These are phyloP conservation scores for Acipenser oxyrinchus DNA, from an alignment of 2,797 vertebrate genomes.

Conservation along the genomic window DNA sequence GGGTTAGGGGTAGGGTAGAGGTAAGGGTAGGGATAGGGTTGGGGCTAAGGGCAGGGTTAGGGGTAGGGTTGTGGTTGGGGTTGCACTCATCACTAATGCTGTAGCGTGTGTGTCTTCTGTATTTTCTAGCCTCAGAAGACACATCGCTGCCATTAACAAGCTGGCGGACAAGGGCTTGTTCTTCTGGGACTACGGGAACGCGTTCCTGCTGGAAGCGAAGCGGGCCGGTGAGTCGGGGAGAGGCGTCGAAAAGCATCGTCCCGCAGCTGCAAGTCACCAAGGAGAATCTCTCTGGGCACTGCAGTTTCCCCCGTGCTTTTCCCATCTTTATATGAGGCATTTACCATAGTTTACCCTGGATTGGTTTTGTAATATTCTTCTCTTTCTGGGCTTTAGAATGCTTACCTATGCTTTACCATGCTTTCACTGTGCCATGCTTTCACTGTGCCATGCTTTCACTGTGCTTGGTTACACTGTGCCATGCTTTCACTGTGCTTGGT, in stretches of 20 bases:
- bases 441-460: no score
- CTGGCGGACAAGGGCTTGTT: constrained; percentile 82
- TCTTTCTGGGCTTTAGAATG: constrained; percentile 17
- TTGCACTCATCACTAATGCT: no score
- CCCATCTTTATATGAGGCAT: no score
- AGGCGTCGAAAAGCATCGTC: not conserved
- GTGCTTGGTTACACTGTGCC: no score
- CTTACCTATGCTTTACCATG: no score
- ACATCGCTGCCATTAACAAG: constrained; percentile 81
- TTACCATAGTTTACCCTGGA: not conserved
- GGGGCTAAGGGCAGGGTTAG: no score
- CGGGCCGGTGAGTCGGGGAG: constrained; percentile 71
- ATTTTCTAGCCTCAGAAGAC: constrained; percentile 71
- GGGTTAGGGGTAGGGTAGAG: no score
- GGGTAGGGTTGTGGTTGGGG: no score
- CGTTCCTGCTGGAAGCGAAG: constrained; percentile 90
- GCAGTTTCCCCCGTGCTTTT: not conserved
- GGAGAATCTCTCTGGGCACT: not conserved
- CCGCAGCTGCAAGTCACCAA: not conserved
- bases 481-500: no score
- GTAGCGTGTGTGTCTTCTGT: not conserved
- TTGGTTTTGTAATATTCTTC: constrained; percentile 1
- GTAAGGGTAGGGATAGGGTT: no score
- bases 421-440: no score
- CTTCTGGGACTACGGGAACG: constrained; percentile 98